A percentile compares a stretch with the other conserved stretches of the same genome.
Conservation (phyloP, 2,888 invertebrate genomes). For the Willowsia nigromaculata region DNA sequence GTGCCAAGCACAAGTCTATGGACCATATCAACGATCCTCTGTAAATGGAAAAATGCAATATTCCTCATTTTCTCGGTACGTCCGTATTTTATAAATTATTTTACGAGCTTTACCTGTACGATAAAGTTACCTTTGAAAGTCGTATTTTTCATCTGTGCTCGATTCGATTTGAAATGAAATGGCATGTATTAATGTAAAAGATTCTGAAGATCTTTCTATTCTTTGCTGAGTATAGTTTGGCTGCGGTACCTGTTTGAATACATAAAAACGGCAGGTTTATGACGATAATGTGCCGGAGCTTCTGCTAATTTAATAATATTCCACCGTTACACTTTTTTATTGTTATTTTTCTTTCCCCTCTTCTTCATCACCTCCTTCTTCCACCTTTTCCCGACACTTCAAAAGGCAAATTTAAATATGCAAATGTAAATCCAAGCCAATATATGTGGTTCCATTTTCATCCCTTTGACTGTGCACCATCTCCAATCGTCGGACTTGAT, state of each 20-base stretch:
- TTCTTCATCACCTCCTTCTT: background rate
- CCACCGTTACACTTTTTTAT: conserved; percentile 14
- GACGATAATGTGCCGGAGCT: background rate
- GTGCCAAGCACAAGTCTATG: conserved; percentile 42
- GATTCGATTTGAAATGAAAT: conserved; percentile 12
- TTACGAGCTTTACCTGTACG: conserved; percentile 17
- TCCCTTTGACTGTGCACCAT: background rate
- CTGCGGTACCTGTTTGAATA: background rate
- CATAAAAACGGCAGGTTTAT: conserved; percentile 15
- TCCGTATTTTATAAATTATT: conserved; percentile 28
- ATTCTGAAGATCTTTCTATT: background rate
- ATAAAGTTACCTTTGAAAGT: conserved; percentile 33
- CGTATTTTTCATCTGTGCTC: conserved; percentile 59
- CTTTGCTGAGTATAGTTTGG: background rate
- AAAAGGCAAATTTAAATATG: conserved; percentile 43
- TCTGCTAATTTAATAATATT: conserved; percentile 29
- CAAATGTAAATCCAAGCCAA: conserved; percentile 48
- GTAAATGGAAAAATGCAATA: background rate
- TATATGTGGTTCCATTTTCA: conserved; percentile 3
- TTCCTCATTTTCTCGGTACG: background rate
- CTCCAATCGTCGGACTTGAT: background rate
- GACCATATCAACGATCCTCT: background rate
- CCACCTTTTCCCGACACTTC: background rate
- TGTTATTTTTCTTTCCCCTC: background rate
- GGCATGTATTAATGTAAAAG: background rate